Base-by-base conservation (phyloP, 2,888 invertebrate species). In the Eristalis tenax region DNA sequence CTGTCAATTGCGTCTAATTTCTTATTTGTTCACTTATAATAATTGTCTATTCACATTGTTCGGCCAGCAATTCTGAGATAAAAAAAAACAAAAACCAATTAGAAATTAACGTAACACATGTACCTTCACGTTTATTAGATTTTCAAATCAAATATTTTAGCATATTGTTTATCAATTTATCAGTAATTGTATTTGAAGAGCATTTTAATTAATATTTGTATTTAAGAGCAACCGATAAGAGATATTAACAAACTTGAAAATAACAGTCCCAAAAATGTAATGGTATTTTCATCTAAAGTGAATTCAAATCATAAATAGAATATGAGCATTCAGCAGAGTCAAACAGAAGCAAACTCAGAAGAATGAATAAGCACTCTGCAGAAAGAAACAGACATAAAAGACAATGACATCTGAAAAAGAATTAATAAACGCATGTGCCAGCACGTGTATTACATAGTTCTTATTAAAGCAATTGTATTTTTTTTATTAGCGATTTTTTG, bases 341-440 rank as follows among this genome's bases (percentile, higher is more conserved):
- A 18, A 18, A 50, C 50, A 8, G 18, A 18, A 18, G 26, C 26
- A 6, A n/a, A n/a, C 6, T 15, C 43, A 43, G 43, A 43, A 15
- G n/a, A 43, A n/a, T 4, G 15, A 43, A n/a, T 5, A 43, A 50
- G 18, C 2, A 5, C 18, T 18, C 50, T 50, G 50, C n/a, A 50
- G 8, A 6, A 50, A 50, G 6, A 50, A n/a, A 18, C 6, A 6
- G n/a, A 43, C 15, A 43, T 4, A 13, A 40, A 13, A 40, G 15
- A 43, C n/a, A 66, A 80, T 59, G 61, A 75, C 68, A 75, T 75
- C 43, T 64, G 35, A 74, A 75, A 63, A 32, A 63, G 64, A 80
- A 66, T 68, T 35, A 63, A 70, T 64, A 78, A 70, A 70, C 35
- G 35, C 35, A 70, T 61, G 68, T 63, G 22, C 61, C 23, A 59